Base-by-base conservation (phyloP, 2,888 invertebrate genomes). In the Spodoptera picta region DNA sequence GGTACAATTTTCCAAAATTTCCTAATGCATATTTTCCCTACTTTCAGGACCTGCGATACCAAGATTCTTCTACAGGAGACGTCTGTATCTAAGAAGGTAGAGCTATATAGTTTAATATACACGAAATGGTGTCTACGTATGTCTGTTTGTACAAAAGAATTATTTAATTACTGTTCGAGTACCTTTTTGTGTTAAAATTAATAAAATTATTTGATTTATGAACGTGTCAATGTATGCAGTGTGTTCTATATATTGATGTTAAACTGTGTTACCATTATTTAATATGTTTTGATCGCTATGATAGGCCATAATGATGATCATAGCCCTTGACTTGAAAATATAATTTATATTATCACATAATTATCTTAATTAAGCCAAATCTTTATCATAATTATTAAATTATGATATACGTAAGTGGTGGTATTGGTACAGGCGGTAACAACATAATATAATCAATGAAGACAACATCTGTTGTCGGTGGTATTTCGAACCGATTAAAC, bases 1-100 rank as follows among this genome's bases (percentile, higher is more conserved):
- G n/a, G n/a, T n/a, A 14, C 19, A 14, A 1, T 7, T 19, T 6
- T 19, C 6, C 1, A 19, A 19, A 10, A 2, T 24, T 44, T 19
- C 42, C 19, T 59, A 1, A 52, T 1, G 0, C 43, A 4, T 45
- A 11, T 5, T 60, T 69, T 68, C 7, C 72, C 41, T 58, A 5
- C 50, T 85, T 87, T 57, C 87, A 87, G 87, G 87, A 6, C 83
- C 81, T 0, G 83, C 82, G 27, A 65, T 83, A 70, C 83, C 87
- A n/a, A 76, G 86, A 60, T 86, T 81, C 71, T 84, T 78, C 77
- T 85, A 85, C 77, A 80, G 83, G 80, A 82, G 84, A 69, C 79
- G 69, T 50, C 75, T 85, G 52, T 87, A 83, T 72, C 69, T 77
- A 69, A 80, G 83, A 79, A 83, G 86, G 69, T 71, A 71, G 53